Conservation (phyloP, 2,113 vertebrate species). For the Burhinus oedicnemus region DNA sequence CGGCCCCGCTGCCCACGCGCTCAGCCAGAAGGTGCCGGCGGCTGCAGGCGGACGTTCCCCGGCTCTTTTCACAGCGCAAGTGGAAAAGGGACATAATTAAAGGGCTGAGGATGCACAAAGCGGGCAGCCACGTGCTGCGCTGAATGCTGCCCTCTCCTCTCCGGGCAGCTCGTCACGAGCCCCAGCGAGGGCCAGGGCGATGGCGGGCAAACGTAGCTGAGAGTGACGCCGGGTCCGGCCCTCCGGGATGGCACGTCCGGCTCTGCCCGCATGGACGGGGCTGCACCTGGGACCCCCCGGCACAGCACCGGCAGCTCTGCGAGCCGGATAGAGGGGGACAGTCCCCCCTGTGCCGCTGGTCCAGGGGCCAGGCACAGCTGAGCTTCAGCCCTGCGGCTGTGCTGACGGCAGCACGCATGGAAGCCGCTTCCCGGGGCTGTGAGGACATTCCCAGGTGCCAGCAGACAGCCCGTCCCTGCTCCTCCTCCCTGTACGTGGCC, state of each 20-base stretch:
- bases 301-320: not conserved
- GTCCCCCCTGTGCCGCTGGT: not conserved
- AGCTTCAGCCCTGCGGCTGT: not conserved
- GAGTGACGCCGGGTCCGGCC: not conserved
- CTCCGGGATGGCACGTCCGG: not conserved
- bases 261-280: not conserved
- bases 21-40: not conserved
- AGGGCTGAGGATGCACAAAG: conserved; percentile 61
- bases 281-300: not conserved
- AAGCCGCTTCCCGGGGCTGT: not conserved
- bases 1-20: not conserved
- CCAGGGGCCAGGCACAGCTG: not conserved
- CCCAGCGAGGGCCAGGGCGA: not conserved
- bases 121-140: not conserved
- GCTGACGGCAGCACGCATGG: not conserved
- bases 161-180: not conserved
- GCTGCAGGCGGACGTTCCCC: not conserved
- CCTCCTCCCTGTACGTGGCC: too few species aligned
- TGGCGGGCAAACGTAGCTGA: accelerated
- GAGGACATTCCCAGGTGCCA: not conserved
- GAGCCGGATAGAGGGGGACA: not conserved
- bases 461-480: not conserved
- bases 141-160: not conserved
- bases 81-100: conserved; percentile 17
- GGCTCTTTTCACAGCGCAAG: not conserved